Base-by-base conservation (phyloP, 2,888 invertebrate species). In the Ectemnius continuus region DNA sequence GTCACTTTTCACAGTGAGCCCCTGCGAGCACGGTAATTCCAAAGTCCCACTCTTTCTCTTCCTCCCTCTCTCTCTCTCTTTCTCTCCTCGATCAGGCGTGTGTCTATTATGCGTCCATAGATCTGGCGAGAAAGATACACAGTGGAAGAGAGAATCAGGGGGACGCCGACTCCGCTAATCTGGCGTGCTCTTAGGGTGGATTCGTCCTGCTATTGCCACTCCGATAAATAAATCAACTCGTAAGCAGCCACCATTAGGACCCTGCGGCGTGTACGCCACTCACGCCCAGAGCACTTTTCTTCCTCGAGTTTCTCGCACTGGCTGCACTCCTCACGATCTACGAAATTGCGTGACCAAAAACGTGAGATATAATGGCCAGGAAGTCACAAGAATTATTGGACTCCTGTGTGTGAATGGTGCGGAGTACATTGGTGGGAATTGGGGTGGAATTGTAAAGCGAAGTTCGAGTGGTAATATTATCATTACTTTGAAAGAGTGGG, bases 201-300 rank as follows among this genome's bases (percentile, higher is more conserved):
- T 91, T 90, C 90, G 90, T 87, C 88, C 88, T 86, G 88, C 88
- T 84, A 86, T 86, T 86, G 87, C 86, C 86, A 85, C 87, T 87
- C 81, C 84, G 86, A 89, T 89, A 90, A 90, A 91, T 91, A 90
- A 91, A 91, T 91, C 90, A 89, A 86, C 87, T 86, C 86, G 86
- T 89, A 89, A 89, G 89, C 86, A 90, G 88, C 82, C 80, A 85
- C 86, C 84, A 86, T 87, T 88, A 87, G 85, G 85, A 86, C 79
- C 78, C 83, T 86, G 86, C 71, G 85, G 86, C 75, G 82, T 85
- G 84, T 84, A 84, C 72, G 81, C 73, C 61, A 76, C 73, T 80
- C 84, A 78, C 80, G 76, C 81, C 81, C 79, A 76, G 65, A 75
- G 66, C 70, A 36, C 75, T 74, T 56, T 46, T 73, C 18, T 57